Evolutionary conservation across 2,797 vertebrate species (phyloP), one percentile per base, ranked within the genome.

Genomic region (Lagocephalus sceleratus): DNA sequence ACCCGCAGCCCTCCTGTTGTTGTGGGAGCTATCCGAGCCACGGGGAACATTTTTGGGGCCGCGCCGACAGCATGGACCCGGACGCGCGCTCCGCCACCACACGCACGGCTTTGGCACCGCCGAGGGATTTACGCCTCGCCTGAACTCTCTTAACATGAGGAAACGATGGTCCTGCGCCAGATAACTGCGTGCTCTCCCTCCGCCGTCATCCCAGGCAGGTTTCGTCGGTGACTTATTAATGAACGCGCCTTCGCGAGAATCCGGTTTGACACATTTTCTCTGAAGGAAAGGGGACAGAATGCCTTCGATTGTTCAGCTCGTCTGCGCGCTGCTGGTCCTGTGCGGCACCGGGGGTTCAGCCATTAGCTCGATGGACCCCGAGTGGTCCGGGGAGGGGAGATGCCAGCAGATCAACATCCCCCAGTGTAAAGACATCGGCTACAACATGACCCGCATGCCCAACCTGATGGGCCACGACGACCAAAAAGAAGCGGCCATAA

Each of bases 361-460:
- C 45, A 96, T 98, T 60, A 93, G 97, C 86, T 94, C 96, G 49
- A 89, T 97, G 60, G 96, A 98, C 81, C 73, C 83, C 0, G 96
- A 97, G 54, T 94, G 95, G 14, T 92, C 94, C 0, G 93, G 93
- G 0, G 95, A 96, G 71, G 93, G 94, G 51, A 88, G 90, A 68
- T 98, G 97, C 90, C 97, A 98, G 60, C 90, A 95, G 60, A 94
- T 99, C 9, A 92, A 85, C 50, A 98, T 99, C 88, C 94, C 96
- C 19, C 93, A 94, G 90, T 99, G 97, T 72, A 94, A 93, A 77
- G 96, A 97, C 78, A 98, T 99, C 1, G 97, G 97, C 75, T 99
- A 99, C 88, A 99, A 99, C 88, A 92, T 92, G 91, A 99, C 97
- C 0, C 91, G 94, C 49, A 97, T 99, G 97, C 97, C 97, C 0